These are phyloP conservation scores for Mastomys coucha DNA, from an alignment of 2,113 vertebrate species.

Conservation along the genomic window DNA sequence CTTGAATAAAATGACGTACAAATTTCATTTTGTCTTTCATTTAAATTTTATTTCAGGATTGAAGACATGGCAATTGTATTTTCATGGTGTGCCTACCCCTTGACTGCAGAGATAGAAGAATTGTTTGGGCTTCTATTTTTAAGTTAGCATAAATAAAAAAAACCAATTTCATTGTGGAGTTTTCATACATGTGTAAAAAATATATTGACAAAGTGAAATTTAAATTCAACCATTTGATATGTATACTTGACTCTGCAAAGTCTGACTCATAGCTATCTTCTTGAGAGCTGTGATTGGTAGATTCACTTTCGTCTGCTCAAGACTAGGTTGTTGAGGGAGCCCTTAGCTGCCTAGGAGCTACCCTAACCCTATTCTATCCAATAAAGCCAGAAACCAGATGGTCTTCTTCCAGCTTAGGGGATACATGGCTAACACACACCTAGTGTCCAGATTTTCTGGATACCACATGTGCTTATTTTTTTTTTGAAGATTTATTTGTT, in stretches of 20 bases:
- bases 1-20: background rate
- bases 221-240: background rate
- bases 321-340: background rate
- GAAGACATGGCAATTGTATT: background rate
- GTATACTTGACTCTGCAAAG: background rate
- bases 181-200: background rate
- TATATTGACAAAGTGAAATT: background rate
- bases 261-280: background rate
- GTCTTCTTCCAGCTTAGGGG: background rate
- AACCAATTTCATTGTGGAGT: background rate
- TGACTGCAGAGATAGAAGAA: background rate
- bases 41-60: conserved; percentile 38
- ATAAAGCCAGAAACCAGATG: background rate
- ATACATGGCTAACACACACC: background rate
- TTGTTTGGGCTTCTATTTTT: background rate
- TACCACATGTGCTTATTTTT: background rate
- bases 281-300: background rate
- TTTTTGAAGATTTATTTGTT: no score
- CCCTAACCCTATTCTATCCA: background rate
- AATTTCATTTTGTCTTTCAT: background rate
- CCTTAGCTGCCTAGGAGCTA: background rate
- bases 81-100: background rate
- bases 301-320: background rate
- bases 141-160: background rate
- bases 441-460: background rate